Conservation (phyloP, 2,888 invertebrate genomes). For the Pecten maximus region DNA sequence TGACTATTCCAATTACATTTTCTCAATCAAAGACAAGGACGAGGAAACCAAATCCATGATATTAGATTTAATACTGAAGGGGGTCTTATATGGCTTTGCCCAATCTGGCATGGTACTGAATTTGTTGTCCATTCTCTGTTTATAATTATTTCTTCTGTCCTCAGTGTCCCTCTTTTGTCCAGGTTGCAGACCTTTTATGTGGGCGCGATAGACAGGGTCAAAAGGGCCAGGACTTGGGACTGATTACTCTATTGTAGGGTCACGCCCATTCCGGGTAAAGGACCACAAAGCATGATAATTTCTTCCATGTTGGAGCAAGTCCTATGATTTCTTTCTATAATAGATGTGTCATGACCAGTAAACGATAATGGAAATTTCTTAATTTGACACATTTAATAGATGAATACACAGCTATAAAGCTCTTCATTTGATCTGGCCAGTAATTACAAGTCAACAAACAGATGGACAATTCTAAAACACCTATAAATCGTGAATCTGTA, state of each 20-base stretch:
- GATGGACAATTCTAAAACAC: slow-evolving; percentile 11
- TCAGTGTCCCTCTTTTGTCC: not conserved
- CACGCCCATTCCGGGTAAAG: not conserved
- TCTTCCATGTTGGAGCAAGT: slow-evolving; percentile 5
- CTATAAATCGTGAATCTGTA: not conserved
- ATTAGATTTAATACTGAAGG: not conserved
- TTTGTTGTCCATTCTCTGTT: not conserved
- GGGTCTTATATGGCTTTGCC: slow-evolving; percentile 18
- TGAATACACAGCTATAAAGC: slow-evolving; percentile 8
- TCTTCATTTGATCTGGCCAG: not conserved
- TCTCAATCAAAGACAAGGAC: slow-evolving; percentile 4
- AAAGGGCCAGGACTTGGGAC: not conserved
- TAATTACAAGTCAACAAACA: not conserved
- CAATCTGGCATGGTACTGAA: not conserved
- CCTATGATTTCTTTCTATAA: not conserved
- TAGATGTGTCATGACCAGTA: not conserved
- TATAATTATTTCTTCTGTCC: slow-evolving; percentile 13
- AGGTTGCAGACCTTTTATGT: not conserved
- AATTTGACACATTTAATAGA: slow-evolving; percentile 12
- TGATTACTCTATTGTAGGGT: not conserved
- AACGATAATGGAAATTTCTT: not conserved
- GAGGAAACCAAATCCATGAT: not conserved
- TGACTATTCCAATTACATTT: slow-evolving; percentile 1
- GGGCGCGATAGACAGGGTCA: not conserved
- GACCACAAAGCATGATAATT: slow-evolving; percentile 9